A percentile compares a stretch with the other conserved stretches of the same genome.
These are phyloP conservation scores for Drosophila engyochracea DNA, from an alignment of 2,888 invertebrate species.

Conservation along the genomic window DNA sequence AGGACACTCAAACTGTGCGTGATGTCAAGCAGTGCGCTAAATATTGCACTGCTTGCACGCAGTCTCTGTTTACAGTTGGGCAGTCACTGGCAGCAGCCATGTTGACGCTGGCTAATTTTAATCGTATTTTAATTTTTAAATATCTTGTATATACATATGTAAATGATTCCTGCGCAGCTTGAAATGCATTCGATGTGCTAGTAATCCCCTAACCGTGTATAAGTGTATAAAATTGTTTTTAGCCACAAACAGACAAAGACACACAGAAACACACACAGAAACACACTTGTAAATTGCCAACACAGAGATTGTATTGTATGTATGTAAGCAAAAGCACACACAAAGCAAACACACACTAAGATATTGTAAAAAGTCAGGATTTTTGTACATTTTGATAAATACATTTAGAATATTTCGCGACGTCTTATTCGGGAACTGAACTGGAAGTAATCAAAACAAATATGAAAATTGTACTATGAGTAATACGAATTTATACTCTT, in stretches of 20 bases:
- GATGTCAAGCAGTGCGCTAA: slow-evolving; percentile 34
- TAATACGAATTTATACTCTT: slow-evolving; percentile 64
- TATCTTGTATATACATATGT: slow-evolving; percentile 6
- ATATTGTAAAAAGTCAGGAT: slow-evolving; percentile 62
- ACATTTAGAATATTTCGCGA: slow-evolving; percentile 69
- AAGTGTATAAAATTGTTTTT: slow-evolving; percentile 63
- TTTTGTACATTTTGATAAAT: slow-evolving; percentile 74
- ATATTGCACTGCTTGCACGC: slow-evolving; percentile 34
- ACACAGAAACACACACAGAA: slow-evolving; percentile 25
- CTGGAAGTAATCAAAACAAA: slow-evolving; percentile 33
- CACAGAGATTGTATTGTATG: slow-evolving; percentile 47
- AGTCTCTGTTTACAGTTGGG: slow-evolving; percentile 28
- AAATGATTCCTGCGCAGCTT: slow-evolving; percentile 47
- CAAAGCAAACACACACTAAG: slow-evolving; percentile 9
- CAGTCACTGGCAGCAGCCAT: slow-evolving; percentile 38
- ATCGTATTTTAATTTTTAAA: slow-evolving; percentile 21
- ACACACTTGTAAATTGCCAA: slow-evolving; percentile 70
- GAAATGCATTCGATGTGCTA: slow-evolving; percentile 59
- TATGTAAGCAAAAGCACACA: slow-evolving; percentile 26
- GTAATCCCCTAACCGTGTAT: slow-evolving; percentile 14
- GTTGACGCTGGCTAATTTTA: slow-evolving; percentile 41
- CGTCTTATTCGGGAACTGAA: slow-evolving; percentile 61
- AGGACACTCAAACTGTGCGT: slow-evolving; percentile 32
- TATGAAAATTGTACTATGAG: slow-evolving; percentile 19
- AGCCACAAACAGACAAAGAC: slow-evolving; percentile 11